A percentile compares a stretch with the other conserved stretches of the same genome.
Conservation (phyloP, 2,113 vertebrate genomes). For the Bufo bufo region DNA sequence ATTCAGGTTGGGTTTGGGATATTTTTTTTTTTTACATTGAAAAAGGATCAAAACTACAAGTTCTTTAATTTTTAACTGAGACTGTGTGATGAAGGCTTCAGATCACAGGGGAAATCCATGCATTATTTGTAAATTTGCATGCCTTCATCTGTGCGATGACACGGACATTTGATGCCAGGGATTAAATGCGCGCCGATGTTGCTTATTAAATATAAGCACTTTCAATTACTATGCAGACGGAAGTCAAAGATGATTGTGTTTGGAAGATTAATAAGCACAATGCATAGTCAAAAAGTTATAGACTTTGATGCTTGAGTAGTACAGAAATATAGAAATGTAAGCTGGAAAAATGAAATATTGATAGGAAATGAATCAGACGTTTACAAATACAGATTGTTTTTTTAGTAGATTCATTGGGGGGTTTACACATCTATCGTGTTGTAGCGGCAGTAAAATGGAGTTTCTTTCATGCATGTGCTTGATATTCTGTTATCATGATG, state of each 20-base stretch:
- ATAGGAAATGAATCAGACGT: neutral
- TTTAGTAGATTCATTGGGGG: neutral
- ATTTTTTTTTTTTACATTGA: slow-evolving; percentile 37
- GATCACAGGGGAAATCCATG: slow-evolving; percentile 31
- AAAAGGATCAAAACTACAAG: slow-evolving; percentile 34
- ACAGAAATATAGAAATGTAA: neutral
- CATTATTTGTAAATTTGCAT: slow-evolving; percentile 29
- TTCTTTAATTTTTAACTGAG: slow-evolving; percentile 27
- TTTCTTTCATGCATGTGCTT: neutral
- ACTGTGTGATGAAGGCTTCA: slow-evolving; percentile 15
- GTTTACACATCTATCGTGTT: neutral
- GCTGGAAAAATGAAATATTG: neutral
- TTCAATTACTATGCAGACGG: neutral
- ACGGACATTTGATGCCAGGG: neutral
- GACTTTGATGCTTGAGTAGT: neutral
- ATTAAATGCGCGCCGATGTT: neutral
- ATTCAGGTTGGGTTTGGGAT: slow-evolving; percentile 49
- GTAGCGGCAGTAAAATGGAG: neutral
- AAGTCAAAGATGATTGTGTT: neutral
- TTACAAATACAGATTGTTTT: slow-evolving; percentile 1
- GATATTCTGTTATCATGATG: neutral
- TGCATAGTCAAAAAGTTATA: neutral
- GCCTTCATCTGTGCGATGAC: slow-evolving; percentile 6
- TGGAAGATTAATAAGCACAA: slow-evolving; percentile 10
- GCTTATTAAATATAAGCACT: neutral